Evolutionary conservation across 2,113 vertebrate genomes (phyloP).

Genomic region (Phocoena sinus): DNA sequence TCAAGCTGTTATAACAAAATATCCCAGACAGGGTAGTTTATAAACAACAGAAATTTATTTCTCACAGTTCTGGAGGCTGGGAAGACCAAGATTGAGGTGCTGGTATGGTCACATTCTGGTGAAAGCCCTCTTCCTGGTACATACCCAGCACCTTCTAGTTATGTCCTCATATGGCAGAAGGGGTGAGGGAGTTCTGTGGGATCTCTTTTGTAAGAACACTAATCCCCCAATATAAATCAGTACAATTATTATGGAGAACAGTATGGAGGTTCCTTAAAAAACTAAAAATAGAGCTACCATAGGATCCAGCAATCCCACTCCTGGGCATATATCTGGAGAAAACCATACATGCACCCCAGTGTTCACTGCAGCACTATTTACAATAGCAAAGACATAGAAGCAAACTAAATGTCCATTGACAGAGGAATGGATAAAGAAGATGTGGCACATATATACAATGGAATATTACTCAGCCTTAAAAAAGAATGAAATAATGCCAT

Average conservation of each 20-base stretch:
- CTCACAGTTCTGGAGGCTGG: background rate
- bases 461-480: too few relatives aligned
- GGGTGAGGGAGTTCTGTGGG: background rate
- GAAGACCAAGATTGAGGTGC: background rate
- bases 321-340: too few relatives aligned
- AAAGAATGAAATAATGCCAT: too few relatives aligned
- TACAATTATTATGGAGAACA: fast-evolving
- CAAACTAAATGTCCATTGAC: too few relatives aligned
- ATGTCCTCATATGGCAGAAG: background rate
- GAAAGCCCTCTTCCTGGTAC: background rate
- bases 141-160: background rate
- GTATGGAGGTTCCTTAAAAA: background rate
- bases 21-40: background rate
- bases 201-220: background rate
- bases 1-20: background rate
- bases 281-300: background rate
- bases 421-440: too few relatives aligned
- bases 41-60: too few relatives aligned
- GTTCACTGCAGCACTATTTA: too few relatives aligned
- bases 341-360: too few relatives aligned
- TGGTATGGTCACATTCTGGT: background rate
- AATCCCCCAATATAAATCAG: too few relatives aligned
- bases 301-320: too few relatives aligned
- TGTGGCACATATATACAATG: too few relatives aligned
- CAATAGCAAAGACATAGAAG: too few relatives aligned